Conservation (phyloP, 2,797 vertebrate genomes). For the Thunnus albacares region DNA sequence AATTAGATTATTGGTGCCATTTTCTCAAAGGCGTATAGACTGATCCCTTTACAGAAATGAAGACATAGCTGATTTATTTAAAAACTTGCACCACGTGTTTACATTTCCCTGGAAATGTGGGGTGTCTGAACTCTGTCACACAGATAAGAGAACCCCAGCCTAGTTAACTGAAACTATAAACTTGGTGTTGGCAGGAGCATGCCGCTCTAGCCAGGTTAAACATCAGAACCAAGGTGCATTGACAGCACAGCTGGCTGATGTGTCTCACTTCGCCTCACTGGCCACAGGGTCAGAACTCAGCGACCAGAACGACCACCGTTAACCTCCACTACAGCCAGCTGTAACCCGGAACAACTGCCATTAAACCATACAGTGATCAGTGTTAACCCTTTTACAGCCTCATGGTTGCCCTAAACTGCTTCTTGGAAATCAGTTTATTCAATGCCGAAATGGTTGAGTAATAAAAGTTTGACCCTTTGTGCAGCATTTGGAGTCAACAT, state of each 20-base stretch:
- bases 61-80: slow-evolving; percentile 12
- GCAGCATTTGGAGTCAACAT: slow-evolving; percentile 51
- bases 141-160: slow-evolving; percentile 16
- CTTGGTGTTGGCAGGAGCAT: slow-evolving; percentile 82
- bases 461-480: slow-evolving; percentile 54
- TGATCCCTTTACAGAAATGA: slow-evolving; percentile 29
- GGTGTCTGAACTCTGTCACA: slow-evolving; percentile 12
- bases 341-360: slow-evolving; percentile 70
- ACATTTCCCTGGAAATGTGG: slow-evolving; percentile 18
- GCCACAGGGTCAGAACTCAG: slow-evolving; percentile 84
- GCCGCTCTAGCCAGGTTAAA: slow-evolving; percentile 27
- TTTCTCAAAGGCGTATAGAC: background rate
- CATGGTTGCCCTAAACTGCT: slow-evolving; percentile 44
- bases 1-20: background rate
- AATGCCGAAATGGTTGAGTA: slow-evolving; percentile 14
- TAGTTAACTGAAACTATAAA: slow-evolving; percentile 41
- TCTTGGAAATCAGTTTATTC: slow-evolving; percentile 37
- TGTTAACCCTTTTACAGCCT: slow-evolving; percentile 45
- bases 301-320: slow-evolving; percentile 78
- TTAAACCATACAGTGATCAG: slow-evolving; percentile 66
- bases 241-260: slow-evolving; percentile 91
- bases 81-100: slow-evolving; percentile 13
- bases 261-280: slow-evolving; percentile 87
- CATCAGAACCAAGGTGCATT: slow-evolving; percentile 72
- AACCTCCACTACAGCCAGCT: slow-evolving; percentile 71